A percentile compares a stretch with the other conserved stretches of the same genome.
These are phyloP conservation scores for Rhabdomys pumilio DNA, from an alignment of 2,797 vertebrate genomes.

Conservation along the genomic window DNA sequence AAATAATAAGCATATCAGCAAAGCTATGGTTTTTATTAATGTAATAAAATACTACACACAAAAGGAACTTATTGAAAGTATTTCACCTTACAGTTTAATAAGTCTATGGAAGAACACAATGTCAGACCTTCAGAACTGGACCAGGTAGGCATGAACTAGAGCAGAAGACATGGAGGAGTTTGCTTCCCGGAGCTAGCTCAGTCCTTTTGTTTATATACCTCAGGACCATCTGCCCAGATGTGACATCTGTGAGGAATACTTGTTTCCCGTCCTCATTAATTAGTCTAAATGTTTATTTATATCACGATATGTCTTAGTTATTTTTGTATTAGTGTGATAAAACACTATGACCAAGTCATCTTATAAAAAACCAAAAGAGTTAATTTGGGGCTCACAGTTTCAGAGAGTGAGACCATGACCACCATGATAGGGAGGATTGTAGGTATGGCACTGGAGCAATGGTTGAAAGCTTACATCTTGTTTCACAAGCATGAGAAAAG, in stretches of 20 bases:
- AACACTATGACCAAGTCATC: not conserved
- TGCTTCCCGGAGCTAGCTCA: not conserved
- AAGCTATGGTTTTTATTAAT: not conserved
- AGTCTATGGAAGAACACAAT: not conserved
- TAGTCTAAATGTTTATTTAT: not conserved
- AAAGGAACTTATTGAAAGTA: not conserved
- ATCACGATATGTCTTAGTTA: not conserved
- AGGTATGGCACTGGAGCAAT: no score
- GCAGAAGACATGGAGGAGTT: not conserved
- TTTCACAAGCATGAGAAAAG: no score
- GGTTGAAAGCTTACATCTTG: not conserved
- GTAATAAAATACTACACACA: not conserved
- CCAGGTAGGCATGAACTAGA: not conserved
- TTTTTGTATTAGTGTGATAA: not conserved
- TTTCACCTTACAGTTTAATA: not conserved
- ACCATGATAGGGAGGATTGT: not conserved
- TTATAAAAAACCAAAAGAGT: not conserved
- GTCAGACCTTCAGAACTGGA: no score
- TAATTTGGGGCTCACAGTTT: not conserved
- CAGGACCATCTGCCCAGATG: not conserved
- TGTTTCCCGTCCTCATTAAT: not conserved
- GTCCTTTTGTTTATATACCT: not conserved
- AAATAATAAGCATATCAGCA: not conserved
- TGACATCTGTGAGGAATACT: not conserved
- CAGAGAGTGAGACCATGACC: no score